These are phyloP conservation scores for Apodemus sylvaticus DNA, from an alignment of 2,113 vertebrate species.

Conservation along the genomic window DNA sequence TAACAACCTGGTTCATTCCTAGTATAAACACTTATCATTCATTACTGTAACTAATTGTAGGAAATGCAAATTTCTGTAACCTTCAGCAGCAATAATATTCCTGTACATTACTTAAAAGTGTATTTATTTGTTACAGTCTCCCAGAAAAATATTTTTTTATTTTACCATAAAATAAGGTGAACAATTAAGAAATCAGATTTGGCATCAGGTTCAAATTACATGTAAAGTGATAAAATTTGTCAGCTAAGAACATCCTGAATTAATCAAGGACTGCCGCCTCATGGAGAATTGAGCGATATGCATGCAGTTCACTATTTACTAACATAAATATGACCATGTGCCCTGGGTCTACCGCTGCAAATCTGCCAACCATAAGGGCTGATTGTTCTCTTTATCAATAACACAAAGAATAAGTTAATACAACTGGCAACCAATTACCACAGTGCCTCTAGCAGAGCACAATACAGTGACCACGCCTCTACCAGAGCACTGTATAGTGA, in stretches of 20 bases:
- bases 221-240: neutral
- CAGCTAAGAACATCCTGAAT: neutral
- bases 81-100: neutral
- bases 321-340: neutral
- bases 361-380: neutral
- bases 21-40: neutral
- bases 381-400: constrained; percentile 56
- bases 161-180: neutral
- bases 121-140: neutral
- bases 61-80: neutral
- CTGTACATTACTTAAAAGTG: neutral
- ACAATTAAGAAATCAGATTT: constrained; percentile 19
- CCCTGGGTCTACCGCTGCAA: neutral
- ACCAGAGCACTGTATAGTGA: neutral
- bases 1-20: neutral
- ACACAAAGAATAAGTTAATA: neutral
- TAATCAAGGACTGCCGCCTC: neutral
- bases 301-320: neutral
- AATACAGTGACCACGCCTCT: too few relatives aligned
- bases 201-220: neutral
- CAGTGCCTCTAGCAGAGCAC: neutral
- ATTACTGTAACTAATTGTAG: constrained; percentile 9
- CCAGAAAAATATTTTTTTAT: neutral
- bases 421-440: constrained; percentile 6
- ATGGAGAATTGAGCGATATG: neutral